Percentiles rank a stretch among this genome's conserved stretches.
These are phyloP conservation scores for Polypterus senegalus DNA, from an alignment of 2,113 vertebrate species.

Conservation along the genomic window DNA sequence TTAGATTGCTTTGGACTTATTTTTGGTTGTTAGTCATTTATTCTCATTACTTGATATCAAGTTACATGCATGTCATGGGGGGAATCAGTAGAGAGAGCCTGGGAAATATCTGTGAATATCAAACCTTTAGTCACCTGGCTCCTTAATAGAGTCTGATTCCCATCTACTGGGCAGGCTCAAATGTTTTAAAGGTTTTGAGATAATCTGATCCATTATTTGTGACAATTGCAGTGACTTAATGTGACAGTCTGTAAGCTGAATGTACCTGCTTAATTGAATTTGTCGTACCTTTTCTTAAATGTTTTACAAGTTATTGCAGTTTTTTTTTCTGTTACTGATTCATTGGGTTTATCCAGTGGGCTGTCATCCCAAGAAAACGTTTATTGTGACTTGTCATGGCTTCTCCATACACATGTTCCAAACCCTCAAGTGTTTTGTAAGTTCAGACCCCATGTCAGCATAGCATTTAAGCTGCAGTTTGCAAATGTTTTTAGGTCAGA, in stretches of 20 bases:
- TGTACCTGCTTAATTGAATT: constrained; percentile 5
- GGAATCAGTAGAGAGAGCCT: neutral
- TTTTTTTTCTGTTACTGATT: neutral
- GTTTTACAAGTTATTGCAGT: constrained; percentile 5
- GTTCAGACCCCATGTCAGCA: constrained; percentile 1
- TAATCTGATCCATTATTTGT: constrained; percentile 5
- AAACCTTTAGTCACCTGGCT: constrained; percentile 1
- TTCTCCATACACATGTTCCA: neutral
- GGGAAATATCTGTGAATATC: constrained; percentile 2
- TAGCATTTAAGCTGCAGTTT: neutral
- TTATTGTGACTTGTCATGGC: constrained; percentile 1
- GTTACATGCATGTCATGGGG: no score
- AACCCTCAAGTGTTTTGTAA: constrained; percentile 5
- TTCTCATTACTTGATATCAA: no score
- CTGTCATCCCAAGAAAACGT: constrained; percentile 5
- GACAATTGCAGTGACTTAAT: constrained; percentile 4
- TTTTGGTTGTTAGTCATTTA: no score
- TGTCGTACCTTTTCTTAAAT: neutral
- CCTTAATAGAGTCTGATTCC: neutral
- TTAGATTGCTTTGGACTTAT: constrained; percentile 5
- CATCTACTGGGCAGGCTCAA: neutral
- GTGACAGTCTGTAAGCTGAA: constrained; percentile 3
- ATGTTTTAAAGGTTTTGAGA: constrained; percentile 3
- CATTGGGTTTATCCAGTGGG: constrained; percentile 4
- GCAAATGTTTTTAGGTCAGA: neutral